Conservation (phyloP, 2,888 invertebrate species). For the Nemoura dubitans region DNA sequence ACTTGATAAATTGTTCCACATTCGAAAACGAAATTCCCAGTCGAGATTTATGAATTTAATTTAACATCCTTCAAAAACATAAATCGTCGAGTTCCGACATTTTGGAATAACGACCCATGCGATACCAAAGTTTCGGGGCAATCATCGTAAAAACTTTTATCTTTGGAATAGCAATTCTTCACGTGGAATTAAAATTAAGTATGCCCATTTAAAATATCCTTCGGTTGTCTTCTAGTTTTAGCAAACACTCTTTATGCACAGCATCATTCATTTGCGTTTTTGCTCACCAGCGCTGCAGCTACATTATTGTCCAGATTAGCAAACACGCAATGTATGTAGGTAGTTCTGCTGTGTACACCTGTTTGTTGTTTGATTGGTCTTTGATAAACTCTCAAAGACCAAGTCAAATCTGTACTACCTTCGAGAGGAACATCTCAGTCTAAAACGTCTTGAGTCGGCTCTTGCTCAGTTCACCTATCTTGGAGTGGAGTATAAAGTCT, state of each 20-base stretch:
- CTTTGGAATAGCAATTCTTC: constrained; percentile 12
- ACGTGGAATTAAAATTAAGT: constrained; percentile 12
- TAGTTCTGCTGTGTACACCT: neutral
- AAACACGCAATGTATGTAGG: neutral
- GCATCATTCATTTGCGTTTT: neutral
- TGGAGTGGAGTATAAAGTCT: neutral
- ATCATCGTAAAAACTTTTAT: constrained; percentile 12
- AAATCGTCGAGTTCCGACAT: neutral
- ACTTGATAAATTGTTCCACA: neutral
- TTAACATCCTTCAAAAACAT: neutral
- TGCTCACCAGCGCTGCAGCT: neutral
- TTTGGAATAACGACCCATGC: constrained; percentile 4
- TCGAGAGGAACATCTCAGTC: neutral
- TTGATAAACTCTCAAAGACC: neutral
- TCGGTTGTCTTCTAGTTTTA: neutral
- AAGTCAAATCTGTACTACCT: neutral
- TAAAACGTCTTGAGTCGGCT: neutral
- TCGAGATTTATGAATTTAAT: neutral
- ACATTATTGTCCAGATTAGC: neutral
- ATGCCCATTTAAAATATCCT: neutral
- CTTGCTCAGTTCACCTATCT: neutral
- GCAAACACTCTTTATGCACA: neutral
- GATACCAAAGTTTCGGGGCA: neutral
- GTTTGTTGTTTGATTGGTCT: neutral
- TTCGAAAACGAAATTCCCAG: neutral